Base-by-base conservation (phyloP, 2,888 invertebrate species). In the Aphidoletes aphidimyza region DNA sequence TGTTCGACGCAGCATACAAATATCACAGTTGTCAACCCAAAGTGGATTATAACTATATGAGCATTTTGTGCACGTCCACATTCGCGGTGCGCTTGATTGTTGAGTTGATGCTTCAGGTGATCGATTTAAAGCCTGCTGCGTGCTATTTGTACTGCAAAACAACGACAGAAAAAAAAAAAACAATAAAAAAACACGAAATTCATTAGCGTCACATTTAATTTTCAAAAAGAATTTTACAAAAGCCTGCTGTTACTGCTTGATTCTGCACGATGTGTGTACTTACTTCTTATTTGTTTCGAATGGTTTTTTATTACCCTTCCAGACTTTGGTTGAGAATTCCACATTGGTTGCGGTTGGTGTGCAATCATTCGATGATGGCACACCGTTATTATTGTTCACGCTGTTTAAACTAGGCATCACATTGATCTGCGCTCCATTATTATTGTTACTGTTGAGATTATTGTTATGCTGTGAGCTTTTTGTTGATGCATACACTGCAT, bases 61-160 rank as follows among this genome's bases (percentile, higher is more conserved):
- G 90, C 97, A 97, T 89, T 95, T 94, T 85, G 92, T 92, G 90
- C 97, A 97, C 86, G 95, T 95, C 97, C 97, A 97, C 93, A 95
- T 94, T 87, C 95, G 88, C 86, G 89, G 89, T 85, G 89, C n/a
- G n/a, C 83, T 78, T 30, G 83, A 54, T 37, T 84, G 84, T 69
- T 78, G 78, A 39, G 84, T 45, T 81, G 36, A 49, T 17, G 49
- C 19, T 36, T 47, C 34, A 0, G 84, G 42, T 26, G 84, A 84
- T 14, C 26, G 83, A 45, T 14, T 45, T 17, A 84, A 34, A 19
- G 84, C 78, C 30, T 85, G 45, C 49, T 84, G 84, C 49, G 86
- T 59, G 3, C 37, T 1, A 22, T n/a, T 81, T 45, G 84, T 39
- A 14, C 84, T 84, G 49, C n/a, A 84, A 84, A 8, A 0, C 11